Evolutionary conservation across 1,140 invertebrate species (phyloP).

Genomic region (Eupeodes corollae): DNA sequence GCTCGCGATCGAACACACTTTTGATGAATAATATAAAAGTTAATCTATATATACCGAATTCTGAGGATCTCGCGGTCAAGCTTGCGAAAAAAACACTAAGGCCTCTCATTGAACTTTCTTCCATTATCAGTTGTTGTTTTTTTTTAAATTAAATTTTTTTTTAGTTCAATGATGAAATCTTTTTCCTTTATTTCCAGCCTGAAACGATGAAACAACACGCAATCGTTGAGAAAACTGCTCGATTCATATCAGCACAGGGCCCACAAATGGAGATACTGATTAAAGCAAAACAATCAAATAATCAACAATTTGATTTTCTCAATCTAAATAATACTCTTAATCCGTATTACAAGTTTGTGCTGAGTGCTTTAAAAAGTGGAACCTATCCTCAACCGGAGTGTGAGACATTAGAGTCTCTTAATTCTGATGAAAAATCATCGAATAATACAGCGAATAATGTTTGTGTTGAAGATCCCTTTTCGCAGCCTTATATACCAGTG

Average conservation of each 20-base stretch:
- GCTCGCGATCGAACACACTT: too few relatives aligned
- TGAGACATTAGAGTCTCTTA: constrained; percentile 33
- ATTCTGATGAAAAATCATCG: too few relatives aligned
- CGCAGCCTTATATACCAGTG: constrained; percentile 24
- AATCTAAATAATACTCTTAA: constrained; percentile 74
- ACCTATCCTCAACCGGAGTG: constrained; percentile 48
- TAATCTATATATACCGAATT: too few relatives aligned
- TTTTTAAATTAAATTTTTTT: neutral
- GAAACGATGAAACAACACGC: constrained; percentile 80
- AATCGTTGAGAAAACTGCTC: constrained; percentile 93
- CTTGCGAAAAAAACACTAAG: neutral
- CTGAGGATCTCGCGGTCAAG: too few relatives aligned
- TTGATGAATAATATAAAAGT: too few relatives aligned
- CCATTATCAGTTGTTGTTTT: neutral
- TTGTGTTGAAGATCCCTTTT: neutral
- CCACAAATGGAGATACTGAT: constrained; percentile 97
- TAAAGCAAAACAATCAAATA: constrained; percentile 91
- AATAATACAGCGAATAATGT: constrained; percentile 17
- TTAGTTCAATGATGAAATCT: neutral
- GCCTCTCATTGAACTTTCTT: neutral
- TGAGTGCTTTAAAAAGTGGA: constrained; percentile 68
- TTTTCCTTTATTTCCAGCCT: constrained; percentile 53
- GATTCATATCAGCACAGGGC: constrained; percentile 86
- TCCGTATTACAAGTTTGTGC: constrained; percentile 80
- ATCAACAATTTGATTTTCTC: constrained; percentile 88